Conservation (phyloP, 2,888 invertebrate genomes). For the Halocaridina rubra region DNA sequence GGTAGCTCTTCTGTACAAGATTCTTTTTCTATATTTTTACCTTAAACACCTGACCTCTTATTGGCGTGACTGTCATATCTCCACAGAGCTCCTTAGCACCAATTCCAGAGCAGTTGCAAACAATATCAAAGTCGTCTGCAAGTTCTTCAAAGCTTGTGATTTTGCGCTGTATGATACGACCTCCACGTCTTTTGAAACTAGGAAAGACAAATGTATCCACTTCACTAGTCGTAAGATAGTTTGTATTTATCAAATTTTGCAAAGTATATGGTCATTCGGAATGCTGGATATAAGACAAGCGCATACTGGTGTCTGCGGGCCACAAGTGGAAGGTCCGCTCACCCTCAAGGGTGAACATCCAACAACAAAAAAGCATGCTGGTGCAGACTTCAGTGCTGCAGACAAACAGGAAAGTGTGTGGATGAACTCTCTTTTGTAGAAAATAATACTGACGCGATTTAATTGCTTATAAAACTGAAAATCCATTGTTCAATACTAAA, state of each 20-base stretch:
- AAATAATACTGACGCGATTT: too few species aligned
- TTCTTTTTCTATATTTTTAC: conserved; percentile 65
- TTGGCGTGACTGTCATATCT: conserved; percentile 75
- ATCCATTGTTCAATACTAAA: too few species aligned
- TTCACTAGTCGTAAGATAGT: too few species aligned
- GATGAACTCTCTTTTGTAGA: too few species aligned
- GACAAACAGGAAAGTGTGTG: too few species aligned
- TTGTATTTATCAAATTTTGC: too few species aligned
- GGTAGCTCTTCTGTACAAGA: not conserved
- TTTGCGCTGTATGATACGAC: conserved; percentile 71
- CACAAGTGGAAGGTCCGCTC: too few species aligned
- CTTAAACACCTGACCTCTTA: conserved; percentile 81
- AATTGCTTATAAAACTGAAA: too few species aligned
- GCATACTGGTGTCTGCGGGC: not conserved
- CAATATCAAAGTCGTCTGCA: conserved; percentile 74
- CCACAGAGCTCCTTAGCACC: conserved; percentile 75
- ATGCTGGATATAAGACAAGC: too few species aligned
- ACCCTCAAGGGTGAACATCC: too few species aligned
- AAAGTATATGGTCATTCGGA: too few species aligned
- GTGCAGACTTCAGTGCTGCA: not conserved
- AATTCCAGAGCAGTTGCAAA: conserved; percentile 85
- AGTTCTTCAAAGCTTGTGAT: conserved; percentile 72
- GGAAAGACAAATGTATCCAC: not conserved
- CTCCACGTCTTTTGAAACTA: conserved; percentile 74
- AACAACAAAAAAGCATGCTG: not conserved